Conservation (phyloP, 1,140 invertebrate species). For the Chelonus insularis region DNA sequence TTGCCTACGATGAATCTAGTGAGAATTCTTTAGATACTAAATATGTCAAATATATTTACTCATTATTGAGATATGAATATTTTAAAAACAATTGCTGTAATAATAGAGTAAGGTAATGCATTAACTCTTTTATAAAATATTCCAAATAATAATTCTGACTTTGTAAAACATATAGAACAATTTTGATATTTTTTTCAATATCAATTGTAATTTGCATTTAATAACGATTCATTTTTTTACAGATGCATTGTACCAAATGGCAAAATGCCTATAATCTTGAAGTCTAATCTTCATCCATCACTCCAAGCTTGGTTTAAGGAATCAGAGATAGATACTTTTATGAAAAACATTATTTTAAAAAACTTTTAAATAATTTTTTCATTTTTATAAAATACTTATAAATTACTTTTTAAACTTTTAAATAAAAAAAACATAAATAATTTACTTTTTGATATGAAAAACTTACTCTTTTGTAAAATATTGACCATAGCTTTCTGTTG, state of each 20-base stretch:
- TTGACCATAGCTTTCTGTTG: constrained; percentile 29
- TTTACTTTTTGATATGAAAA: no score
- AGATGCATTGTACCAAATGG: constrained; percentile 47
- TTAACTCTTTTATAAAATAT: no score
- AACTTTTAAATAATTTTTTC: constrained; percentile 29
- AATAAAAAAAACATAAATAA: background rate
- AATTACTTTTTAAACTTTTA: background rate
- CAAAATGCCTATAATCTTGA: constrained; percentile 34
- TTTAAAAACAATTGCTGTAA: constrained; percentile 42
- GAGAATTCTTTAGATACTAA: constrained; percentile 40
- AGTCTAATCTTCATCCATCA: constrained; percentile 39
- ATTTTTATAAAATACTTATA: constrained; percentile 4
- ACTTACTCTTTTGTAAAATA: constrained; percentile 27
- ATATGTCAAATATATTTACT: constrained; percentile 48
- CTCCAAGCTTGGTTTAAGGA: constrained; percentile 48
- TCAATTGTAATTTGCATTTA: no score
- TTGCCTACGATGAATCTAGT: constrained; percentile 17
- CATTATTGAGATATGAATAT: constrained; percentile 43
- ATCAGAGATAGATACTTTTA: constrained; percentile 39
- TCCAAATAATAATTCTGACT: no score
- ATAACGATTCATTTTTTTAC: constrained; percentile 8
- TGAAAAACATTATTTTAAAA: constrained; percentile 41
- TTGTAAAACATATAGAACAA: constrained; percentile 6
- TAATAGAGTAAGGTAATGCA: constrained; percentile 41
- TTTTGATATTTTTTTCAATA: no score